These are phyloP conservation scores for Andrena hattorfiana DNA, from an alignment of 2,888 invertebrate genomes.

Conservation along the genomic window DNA sequence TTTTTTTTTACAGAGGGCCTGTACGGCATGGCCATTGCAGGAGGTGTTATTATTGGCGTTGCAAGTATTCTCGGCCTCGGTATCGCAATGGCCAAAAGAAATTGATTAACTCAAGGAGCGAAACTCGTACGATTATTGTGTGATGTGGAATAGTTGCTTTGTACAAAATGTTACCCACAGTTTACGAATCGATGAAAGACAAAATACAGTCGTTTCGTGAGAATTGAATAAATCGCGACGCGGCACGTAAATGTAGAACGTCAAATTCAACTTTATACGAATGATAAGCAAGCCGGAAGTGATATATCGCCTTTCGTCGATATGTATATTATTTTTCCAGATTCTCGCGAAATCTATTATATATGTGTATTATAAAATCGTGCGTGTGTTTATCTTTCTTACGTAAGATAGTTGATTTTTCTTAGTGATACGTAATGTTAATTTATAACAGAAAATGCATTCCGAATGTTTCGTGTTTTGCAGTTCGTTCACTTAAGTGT, in stretches of 20 bases:
- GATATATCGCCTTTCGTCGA: conserved; percentile 18
- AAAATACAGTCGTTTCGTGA: conserved; percentile 8
- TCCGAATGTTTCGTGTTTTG: conserved; percentile 38
- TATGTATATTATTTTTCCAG: conserved; percentile 31
- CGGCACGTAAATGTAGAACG: conserved; percentile 24
- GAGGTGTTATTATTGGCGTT: conserved; percentile 94
- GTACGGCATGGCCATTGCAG: conserved; percentile 95
- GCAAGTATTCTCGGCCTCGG: conserved; percentile 94
- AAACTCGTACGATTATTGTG: conserved; percentile 39
- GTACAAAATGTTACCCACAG: conserved; percentile 40
- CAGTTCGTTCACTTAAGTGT: conserved; percentile 18
- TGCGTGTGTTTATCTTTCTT: conserved; percentile 26
- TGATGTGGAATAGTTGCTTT: conserved; percentile 58
- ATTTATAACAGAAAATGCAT: conserved; percentile 40
- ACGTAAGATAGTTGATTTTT: conserved; percentile 19
- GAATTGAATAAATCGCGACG: conserved; percentile 20
- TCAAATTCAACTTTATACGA: conserved; percentile 28
- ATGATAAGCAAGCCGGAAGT: neutral
- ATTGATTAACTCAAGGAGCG: conserved; percentile 56
- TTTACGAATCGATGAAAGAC: conserved; percentile 24
- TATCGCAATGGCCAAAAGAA: conserved; percentile 89
- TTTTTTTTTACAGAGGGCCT: conserved; percentile 89
- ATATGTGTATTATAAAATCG: conserved; percentile 39
- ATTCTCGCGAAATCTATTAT: conserved; percentile 20
- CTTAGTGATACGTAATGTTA: conserved; percentile 16